phyloP scores from a whole-genome alignment of 2,797 vertebrate species.

The Hybognathus amarus region DNA sequence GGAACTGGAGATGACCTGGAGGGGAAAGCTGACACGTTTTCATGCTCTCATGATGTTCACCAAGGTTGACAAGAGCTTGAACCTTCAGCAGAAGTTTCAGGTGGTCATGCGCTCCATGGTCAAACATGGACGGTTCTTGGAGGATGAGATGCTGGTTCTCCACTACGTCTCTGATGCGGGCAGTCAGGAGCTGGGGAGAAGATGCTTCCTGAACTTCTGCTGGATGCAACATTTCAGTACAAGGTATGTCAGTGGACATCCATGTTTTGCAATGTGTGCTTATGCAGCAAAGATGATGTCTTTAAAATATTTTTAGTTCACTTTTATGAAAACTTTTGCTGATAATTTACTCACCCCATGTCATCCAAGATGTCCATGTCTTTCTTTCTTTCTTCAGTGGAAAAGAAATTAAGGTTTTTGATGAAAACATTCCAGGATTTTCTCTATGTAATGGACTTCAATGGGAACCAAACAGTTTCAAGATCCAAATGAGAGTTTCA shows the following conservation, averaged over 20 bases:
- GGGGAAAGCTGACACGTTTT: conserved; percentile 63
- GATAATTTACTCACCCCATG: too few species aligned
- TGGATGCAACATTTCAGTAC: conserved; percentile 82
- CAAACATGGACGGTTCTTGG: conserved; percentile 80
- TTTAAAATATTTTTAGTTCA: background rate
- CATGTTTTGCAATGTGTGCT: background rate
- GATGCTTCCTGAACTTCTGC: conserved; percentile 83
- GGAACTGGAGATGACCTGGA: conserved; percentile 47
- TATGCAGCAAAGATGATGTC: background rate
- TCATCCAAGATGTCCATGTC: too few species aligned
- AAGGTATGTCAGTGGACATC: conserved; percentile 78
- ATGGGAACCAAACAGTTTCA: too few species aligned
- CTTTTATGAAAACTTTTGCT: too few species aligned
- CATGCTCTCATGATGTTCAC: conserved; percentile 94
- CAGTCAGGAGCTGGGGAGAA: conserved; percentile 81
- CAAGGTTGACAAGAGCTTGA: conserved; percentile 85
- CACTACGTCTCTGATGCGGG: conserved; percentile 90
- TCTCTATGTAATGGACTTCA: too few species aligned
- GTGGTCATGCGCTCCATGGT: conserved; percentile 88
- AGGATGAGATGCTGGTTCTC: conserved; percentile 84
- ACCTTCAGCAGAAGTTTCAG: conserved; percentile 86
- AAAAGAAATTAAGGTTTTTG: too few species aligned
- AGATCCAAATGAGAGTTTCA: too few species aligned
- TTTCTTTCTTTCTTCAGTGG: too few species aligned
- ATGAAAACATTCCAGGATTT: too few species aligned